Conservation (phyloP, 1,140 invertebrate genomes). For the Caenorhabditis inopinata region DNA sequence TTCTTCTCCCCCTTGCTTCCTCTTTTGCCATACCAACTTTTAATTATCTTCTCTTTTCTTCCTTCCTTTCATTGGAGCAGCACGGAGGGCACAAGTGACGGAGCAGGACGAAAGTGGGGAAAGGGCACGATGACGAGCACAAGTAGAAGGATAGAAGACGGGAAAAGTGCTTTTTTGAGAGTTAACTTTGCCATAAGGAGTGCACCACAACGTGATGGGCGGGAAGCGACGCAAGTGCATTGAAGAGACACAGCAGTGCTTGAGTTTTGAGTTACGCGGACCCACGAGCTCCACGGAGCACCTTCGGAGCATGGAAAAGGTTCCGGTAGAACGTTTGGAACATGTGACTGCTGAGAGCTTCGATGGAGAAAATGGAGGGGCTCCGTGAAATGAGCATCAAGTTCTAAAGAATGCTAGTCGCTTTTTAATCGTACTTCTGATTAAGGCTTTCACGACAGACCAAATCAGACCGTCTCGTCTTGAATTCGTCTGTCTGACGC, state of each 20-base stretch:
- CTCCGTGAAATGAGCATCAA: too few species aligned
- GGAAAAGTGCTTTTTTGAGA: background rate
- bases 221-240: background rate
- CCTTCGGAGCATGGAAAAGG: background rate
- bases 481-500: too few species aligned
- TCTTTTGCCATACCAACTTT: constrained; percentile 23
- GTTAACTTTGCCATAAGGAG: constrained; percentile 29
- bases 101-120: constrained; percentile 1
- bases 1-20: background rate
- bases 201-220: background rate
- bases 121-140: constrained; percentile 15
- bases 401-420: too few species aligned
- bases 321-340: background rate
- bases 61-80: background rate
- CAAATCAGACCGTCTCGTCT: too few species aligned
- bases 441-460: too few species aligned
- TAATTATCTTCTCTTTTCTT: constrained; percentile 23
- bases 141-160: background rate
- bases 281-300: background rate
- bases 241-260: constrained; percentile 2
- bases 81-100: background rate
- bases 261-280: constrained; percentile 36
- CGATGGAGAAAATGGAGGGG: too few species aligned
- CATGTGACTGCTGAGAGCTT: background rate
- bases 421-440: too few species aligned